Percentiles rank a stretch among this genome's conserved stretches.
Conservation (phyloP, 2,113 vertebrate species). For the Laticauda laticaudata region DNA sequence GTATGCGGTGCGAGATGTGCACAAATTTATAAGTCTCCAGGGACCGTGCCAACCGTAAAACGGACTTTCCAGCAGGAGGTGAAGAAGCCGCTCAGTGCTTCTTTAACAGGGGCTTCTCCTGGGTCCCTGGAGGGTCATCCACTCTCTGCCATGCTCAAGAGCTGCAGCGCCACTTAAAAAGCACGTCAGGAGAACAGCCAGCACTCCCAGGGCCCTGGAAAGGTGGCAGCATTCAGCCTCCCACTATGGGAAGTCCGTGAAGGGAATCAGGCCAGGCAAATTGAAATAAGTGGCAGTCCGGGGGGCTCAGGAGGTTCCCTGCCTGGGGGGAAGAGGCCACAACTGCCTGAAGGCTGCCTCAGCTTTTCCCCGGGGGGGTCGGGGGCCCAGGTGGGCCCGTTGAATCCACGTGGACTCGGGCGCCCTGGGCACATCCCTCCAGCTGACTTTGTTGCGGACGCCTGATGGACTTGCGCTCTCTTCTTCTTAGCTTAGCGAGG, state of each 20-base stretch:
- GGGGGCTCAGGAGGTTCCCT: too few relatives aligned
- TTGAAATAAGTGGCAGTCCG: background rate
- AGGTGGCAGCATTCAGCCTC: background rate
- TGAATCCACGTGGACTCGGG: too few relatives aligned
- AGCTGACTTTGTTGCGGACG: too few relatives aligned
- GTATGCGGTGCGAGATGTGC: too few relatives aligned
- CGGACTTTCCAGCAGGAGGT: background rate
- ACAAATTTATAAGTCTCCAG: background rate
- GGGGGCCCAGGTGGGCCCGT: background rate
- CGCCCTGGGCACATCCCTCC: background rate
- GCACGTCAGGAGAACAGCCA: background rate
- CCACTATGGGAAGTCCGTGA: background rate
- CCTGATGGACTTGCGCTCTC: background rate
- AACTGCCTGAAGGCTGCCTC: too few relatives aligned
- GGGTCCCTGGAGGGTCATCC: background rate
- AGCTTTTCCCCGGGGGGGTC: background rate
- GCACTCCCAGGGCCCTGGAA: background rate
- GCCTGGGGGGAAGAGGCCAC: too few relatives aligned
- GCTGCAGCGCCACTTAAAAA: background rate
- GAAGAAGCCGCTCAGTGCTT: background rate
- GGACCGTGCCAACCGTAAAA: background rate
- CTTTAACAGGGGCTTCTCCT: background rate
- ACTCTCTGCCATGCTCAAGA: background rate
- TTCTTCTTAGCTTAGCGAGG: accelerated
- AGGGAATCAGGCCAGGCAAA: background rate